Evolutionary conservation across 1,140 invertebrate genomes (phyloP).

Genomic region (Helicoverpa armigera): DNA sequence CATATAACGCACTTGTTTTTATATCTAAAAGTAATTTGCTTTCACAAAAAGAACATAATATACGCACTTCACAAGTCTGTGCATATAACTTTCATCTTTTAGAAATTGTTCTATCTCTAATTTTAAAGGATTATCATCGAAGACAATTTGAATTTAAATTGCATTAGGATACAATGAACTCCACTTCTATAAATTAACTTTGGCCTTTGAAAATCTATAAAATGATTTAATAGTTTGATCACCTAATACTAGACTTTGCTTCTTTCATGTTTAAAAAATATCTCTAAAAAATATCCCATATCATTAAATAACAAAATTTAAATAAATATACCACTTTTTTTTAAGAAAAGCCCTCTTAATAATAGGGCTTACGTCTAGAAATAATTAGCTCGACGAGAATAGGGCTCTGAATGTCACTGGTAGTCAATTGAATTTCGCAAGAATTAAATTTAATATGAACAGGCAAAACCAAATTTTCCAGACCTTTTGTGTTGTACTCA

Average conservation of each 20-base stretch:
- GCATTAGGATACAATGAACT: constrained; percentile 11
- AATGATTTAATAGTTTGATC: constrained; percentile 8
- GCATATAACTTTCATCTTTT: neutral
- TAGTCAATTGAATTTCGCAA: constrained; percentile 34
- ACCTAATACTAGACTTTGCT: neutral
- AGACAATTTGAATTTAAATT: neutral
- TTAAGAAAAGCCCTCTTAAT: neutral
- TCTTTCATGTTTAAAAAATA: too few species aligned
- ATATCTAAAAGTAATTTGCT: neutral
- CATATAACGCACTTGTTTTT: neutral
- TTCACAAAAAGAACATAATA: neutral
- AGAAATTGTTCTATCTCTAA: neutral
- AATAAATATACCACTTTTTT: too few species aligned
- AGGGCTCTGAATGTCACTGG: neutral
- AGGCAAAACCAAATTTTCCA: constrained; percentile 37
- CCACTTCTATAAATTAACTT: neutral
- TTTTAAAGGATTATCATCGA: neutral
- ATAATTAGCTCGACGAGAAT: constrained; percentile 22
- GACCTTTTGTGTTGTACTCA: constrained; percentile 18
- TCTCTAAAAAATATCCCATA: too few species aligned
- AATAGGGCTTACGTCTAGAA: neutral
- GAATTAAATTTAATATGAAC: constrained; percentile 18
- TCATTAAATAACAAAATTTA: too few species aligned
- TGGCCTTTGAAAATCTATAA: neutral
- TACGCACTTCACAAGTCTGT: constrained; percentile 15